These are phyloP conservation scores for Felis chaus DNA, from an alignment of 2,113 vertebrate genomes.

Conservation along the genomic window DNA sequence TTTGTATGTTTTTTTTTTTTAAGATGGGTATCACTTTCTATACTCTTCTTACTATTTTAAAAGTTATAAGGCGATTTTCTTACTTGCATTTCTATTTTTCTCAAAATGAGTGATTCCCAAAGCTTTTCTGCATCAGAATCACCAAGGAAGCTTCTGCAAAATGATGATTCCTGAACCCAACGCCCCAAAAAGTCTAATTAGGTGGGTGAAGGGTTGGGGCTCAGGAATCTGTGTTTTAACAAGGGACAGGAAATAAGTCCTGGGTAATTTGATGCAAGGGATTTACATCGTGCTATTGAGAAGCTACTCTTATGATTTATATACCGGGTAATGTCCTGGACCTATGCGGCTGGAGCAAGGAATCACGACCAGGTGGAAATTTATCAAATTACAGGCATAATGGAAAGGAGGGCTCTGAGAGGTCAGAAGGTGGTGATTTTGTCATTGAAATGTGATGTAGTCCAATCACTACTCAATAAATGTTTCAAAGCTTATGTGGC, in stretches of 20 bases:
- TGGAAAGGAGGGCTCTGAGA: neutral
- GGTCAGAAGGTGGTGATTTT: neutral
- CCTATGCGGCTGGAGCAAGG: neutral
- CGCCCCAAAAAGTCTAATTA: neutral
- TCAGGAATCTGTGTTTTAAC: neutral
- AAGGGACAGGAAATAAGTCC: neutral
- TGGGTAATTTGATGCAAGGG: neutral
- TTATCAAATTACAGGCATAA: slow-evolving; percentile 31
- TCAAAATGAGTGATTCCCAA: neutral
- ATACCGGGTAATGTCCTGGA: neutral
- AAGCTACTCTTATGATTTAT: slow-evolving; percentile 20
- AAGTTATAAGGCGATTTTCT: neutral
- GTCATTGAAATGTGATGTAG: neutral
- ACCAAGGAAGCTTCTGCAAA: neutral
- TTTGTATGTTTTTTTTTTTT: neutral
- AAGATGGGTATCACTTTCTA: neutral
- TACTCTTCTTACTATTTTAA: neutral
- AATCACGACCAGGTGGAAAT: slow-evolving; percentile 23
- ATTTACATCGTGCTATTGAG: neutral
- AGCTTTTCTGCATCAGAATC: neutral
- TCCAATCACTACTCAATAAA: slow-evolving; percentile 20
- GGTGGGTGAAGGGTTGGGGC: neutral
- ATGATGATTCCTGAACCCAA: neutral
- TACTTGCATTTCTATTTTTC: slow-evolving; percentile 4
- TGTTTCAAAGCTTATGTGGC: neutral